These are phyloP conservation scores for Percopsis omiscomaycus DNA, from an alignment of 2,797 vertebrate species.

Conservation along the genomic window DNA sequence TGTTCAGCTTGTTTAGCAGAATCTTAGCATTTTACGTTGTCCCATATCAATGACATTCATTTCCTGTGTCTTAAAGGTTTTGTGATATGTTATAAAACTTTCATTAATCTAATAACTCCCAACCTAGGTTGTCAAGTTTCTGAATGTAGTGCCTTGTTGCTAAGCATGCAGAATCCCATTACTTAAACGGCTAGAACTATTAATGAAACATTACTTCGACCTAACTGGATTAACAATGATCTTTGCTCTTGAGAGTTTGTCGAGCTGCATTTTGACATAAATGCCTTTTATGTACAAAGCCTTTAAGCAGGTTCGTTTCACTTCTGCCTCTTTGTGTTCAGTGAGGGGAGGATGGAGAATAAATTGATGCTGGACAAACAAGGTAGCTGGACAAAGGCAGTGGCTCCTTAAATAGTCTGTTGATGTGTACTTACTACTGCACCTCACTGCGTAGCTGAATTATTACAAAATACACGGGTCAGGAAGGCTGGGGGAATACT, in stretches of 20 bases:
- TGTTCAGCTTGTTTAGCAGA: constrained; percentile 48
- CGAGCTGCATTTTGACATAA: constrained; percentile 60
- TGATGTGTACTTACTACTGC: constrained; percentile 52
- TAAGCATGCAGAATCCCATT: constrained; percentile 70
- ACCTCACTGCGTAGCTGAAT: constrained; percentile 51
- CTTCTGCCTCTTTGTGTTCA: constrained; percentile 41
- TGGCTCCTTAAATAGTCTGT: constrained; percentile 48
- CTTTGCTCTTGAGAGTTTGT: constrained; percentile 63
- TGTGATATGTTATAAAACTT: constrained; percentile 60
- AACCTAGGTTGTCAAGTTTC: constrained; percentile 54
- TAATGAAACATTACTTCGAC: constrained; percentile 75
- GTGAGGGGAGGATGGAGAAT: constrained; percentile 38
- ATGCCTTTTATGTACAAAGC: constrained; percentile 53
- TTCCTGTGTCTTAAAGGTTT: constrained; percentile 51
- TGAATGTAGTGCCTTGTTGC: constrained; percentile 58
- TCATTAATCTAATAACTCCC: constrained; percentile 62
- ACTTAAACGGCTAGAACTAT: constrained; percentile 74
- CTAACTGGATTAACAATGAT: constrained; percentile 75
- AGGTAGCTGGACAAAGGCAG: constrained; percentile 31
- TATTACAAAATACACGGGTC: constrained; percentile 35
- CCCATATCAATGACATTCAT: constrained; percentile 43
- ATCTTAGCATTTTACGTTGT: constrained; percentile 22
- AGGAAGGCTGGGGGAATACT: constrained; percentile 36
- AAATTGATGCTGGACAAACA: constrained; percentile 49
- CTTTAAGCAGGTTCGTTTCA: constrained; percentile 59